phyloP scores from a whole-genome alignment of 2,888 invertebrate genomes.

The Chymomyza fuscimana region DNA sequence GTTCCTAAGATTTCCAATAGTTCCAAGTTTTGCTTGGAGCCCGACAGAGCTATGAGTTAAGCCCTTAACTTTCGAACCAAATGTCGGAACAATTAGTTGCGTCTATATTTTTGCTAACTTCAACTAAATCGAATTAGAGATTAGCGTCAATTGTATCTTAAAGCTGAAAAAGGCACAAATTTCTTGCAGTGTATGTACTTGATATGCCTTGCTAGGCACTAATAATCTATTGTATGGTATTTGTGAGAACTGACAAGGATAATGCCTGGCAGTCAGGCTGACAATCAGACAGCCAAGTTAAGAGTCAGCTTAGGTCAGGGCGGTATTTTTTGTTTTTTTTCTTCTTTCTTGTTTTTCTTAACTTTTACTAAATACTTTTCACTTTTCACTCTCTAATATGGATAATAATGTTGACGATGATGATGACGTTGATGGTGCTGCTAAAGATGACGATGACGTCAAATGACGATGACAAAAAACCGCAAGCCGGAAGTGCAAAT shows the following conservation, averaged over 20 bases:
- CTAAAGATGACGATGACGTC: not conserved
- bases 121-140: too few relatives aligned
- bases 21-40: too few relatives aligned
- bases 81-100: too few relatives aligned
- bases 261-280: not conserved
- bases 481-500: conserved; percentile 10
- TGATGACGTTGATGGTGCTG: not conserved
- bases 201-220: not conserved
- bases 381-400: not conserved
- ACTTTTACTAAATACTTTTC: conserved; percentile 3
- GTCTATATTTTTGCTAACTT: too few relatives aligned
- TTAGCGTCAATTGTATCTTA: too few relatives aligned
- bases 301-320: not conserved
- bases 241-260: not conserved
- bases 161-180: not conserved
- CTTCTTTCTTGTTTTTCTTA: not conserved
- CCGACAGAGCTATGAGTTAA: too few relatives aligned
- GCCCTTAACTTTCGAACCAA: too few relatives aligned
- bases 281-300: not conserved
- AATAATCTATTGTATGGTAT: not conserved
- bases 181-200: not conserved
- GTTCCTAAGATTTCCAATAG: too few relatives aligned
- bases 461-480: conserved; percentile 1
- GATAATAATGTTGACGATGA: not conserved
- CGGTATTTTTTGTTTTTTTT: too few relatives aligned